Evolutionary conservation across 2,113 vertebrate genomes (phyloP), one percentile per base, ranked within the genome.

Genomic region (Heptranchias perlo): DNA sequence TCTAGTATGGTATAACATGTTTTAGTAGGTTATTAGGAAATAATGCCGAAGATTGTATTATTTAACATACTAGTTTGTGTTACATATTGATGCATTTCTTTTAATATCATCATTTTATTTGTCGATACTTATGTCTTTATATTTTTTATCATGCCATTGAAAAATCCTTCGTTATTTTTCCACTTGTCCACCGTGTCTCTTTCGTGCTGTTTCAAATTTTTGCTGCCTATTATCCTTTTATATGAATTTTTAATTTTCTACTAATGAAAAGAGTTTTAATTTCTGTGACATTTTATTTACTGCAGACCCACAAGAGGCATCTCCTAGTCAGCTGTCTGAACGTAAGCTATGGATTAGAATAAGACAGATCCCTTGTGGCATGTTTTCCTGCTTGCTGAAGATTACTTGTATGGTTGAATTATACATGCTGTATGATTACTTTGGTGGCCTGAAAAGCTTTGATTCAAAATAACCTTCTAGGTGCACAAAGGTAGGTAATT

Each of bases 221-320:
- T 10, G 54, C 54, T 18, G 8, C 6, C 52, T 54, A 3, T 58
- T 91, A n/a, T 25, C 25, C 31, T 95, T 96, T 96, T 96, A 95
- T 44, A 84, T 96, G 96, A 96, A 96, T 62, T 96, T 96, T 87
- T 82, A 95, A 96, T 78, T 95, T 95, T 31, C 52, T 61, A 35
- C 31, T 92, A 31, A 92, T 95, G 84, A 96, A 62, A 96, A 94
- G 96, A 96, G 96, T 96, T 65, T 96, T 96, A 96, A 96, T 97
- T 96, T 96, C 92, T 96, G 89, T 96, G 96, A 82, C 82, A 96
- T 96, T 96, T 96, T 97, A 96, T 96, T 69, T 96, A 96, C 96
- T 94, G 92, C 96, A 96, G 82, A 96, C 84, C 96, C 96, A 91
- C 96, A 65, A 65, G 82, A 96, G 96, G 82, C 78, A 65, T 35